Percentiles rank a stretch among this genome's conserved stretches.
Evolutionary conservation across 37 sponge, comb jelly and placozoan genomes (phyloP).

Genomic region (Ephydatia muelleri): DNA sequence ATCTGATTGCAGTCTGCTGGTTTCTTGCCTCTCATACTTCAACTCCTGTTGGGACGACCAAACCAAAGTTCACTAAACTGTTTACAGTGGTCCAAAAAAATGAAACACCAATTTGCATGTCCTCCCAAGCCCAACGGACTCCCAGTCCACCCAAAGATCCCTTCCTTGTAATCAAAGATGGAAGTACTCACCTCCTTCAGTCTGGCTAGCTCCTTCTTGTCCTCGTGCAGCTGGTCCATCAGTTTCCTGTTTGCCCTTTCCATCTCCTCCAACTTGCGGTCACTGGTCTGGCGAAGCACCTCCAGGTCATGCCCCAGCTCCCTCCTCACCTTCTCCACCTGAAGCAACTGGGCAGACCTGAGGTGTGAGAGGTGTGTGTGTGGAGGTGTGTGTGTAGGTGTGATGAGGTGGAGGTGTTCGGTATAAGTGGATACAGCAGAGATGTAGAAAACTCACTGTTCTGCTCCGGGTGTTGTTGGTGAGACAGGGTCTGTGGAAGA

Average conservation of each 20-base stretch:
- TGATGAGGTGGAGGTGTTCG: background rate
- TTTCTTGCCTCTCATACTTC: conserved; percentile 20
- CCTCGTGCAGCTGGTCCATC: conserved; percentile 60
- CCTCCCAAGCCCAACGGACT: background rate
- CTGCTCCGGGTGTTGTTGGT: background rate
- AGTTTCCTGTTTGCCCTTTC: conserved; percentile 69
- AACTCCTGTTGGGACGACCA: conserved; percentile 30
- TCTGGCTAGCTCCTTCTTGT: conserved; percentile 72
- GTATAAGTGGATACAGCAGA: background rate
- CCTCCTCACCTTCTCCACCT: conserved; percentile 70
- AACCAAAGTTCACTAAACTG: background rate
- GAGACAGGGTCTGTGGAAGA: background rate
- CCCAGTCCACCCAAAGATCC: background rate
- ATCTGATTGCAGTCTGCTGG: background rate
- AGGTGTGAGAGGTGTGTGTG: background rate
- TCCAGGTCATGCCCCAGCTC: conserved; percentile 63
- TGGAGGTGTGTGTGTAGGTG: background rate
- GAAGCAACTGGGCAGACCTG: conserved; percentile 49
- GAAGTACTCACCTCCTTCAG: conserved; percentile 68
- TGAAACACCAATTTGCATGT: background rate
- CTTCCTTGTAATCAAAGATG: too few species aligned
- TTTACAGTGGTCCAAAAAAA: background rate
- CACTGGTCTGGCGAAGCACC: conserved; percentile 55
- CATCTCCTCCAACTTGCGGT: conserved; percentile 55
- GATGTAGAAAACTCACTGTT: background rate